Conservation (phyloP, 1,140 invertebrate species). For the Nylanderia fulva region DNA sequence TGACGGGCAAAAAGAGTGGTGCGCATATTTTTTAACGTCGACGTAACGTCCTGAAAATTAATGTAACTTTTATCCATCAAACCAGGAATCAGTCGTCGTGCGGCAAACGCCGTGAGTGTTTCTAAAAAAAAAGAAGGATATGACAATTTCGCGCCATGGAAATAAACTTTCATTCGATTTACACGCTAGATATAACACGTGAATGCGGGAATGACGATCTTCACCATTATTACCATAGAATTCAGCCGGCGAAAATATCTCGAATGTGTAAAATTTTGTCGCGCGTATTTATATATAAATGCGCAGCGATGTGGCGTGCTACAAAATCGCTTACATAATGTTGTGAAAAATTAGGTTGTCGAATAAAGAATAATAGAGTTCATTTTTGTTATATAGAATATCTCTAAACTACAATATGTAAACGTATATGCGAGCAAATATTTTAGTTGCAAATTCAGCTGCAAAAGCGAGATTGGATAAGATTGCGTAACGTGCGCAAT, state of each 20-base stretch:
- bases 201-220: constrained; percentile 47
- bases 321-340: constrained; percentile 15
- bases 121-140: constrained; percentile 17
- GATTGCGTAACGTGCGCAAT: not conserved
- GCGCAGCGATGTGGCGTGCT: not conserved
- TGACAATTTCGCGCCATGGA: constrained; percentile 66
- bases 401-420: constrained; percentile 5
- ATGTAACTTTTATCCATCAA: constrained; percentile 80
- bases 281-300: constrained; percentile 28
- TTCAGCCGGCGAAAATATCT: constrained; percentile 33
- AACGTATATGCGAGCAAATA: too few relatives aligned
- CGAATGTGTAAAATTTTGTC: constrained; percentile 6
- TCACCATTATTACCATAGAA: constrained; percentile 53
- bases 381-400: not conserved
- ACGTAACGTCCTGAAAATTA: constrained; percentile 80
- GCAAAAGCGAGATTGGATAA: not conserved
- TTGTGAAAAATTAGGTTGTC: constrained; percentile 19
- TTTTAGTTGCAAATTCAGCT: not conserved
- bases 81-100: constrained; percentile 65
- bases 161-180: constrained; percentile 57
- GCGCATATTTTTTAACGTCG: constrained; percentile 84
- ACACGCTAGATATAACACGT: constrained; percentile 34
- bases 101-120: constrained; percentile 65
- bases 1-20: constrained; percentile 82
- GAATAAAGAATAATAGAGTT: not conserved